Evolutionary conservation across 2,797 vertebrate species (phyloP).

Genomic region (Lacerta bilineata): DNA sequence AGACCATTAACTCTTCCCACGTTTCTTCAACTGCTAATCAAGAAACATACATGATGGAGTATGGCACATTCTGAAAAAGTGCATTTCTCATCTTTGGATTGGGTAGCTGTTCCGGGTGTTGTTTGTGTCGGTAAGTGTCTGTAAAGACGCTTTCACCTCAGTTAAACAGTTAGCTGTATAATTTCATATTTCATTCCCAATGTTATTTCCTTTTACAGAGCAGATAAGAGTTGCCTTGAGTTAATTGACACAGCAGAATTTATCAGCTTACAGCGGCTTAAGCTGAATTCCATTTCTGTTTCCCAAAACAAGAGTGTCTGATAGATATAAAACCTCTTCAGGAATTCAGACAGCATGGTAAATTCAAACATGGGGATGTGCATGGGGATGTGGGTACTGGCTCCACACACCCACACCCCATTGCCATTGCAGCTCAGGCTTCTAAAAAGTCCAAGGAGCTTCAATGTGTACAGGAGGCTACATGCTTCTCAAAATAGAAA

Average conservation of each 20-base stretch:
- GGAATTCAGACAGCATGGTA: too few relatives aligned
- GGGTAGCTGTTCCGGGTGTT: not conserved
- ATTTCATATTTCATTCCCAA: constrained; percentile 11
- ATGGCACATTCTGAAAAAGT: not conserved
- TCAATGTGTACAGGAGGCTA: too few relatives aligned
- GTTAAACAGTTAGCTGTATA: fast-evolving
- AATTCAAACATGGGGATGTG: too few relatives aligned
- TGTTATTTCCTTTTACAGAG: not conserved
- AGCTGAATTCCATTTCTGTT: not conserved
- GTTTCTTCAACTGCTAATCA: constrained; percentile 30
- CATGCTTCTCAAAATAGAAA: too few relatives aligned
- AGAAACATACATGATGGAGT: not conserved
- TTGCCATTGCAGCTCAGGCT: too few relatives aligned
- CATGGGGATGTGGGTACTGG: too few relatives aligned
- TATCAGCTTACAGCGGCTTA: not conserved
- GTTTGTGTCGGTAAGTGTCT: not conserved
- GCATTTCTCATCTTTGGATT: constrained; percentile 12
- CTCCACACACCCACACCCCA: too few relatives aligned
- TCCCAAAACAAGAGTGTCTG: not conserved
- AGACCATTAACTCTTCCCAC: constrained; percentile 6
- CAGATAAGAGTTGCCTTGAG: not conserved
- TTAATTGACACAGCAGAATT: not conserved
- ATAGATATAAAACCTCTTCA: not conserved
- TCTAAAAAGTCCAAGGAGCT: too few relatives aligned
- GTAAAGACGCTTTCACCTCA: constrained; percentile 8